Evolutionary conservation across 2,888 invertebrate genomes (phyloP).

Genomic region (Lithophane semibrunnea): DNA sequence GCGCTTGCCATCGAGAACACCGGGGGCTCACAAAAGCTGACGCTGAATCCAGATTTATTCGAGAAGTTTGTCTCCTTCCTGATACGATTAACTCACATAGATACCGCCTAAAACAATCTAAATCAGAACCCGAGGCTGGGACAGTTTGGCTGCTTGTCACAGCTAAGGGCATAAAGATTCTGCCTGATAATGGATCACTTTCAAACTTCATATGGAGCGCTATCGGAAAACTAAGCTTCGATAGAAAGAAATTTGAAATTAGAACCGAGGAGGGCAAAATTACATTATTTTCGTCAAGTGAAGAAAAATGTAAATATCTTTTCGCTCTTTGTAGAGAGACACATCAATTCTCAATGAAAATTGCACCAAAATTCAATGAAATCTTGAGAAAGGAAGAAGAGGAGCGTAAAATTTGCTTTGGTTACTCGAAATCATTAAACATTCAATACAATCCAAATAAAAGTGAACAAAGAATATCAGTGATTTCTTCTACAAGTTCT

Average conservation of each 20-base stretch:
- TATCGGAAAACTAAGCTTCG: conserved; percentile 98
- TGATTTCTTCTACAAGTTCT: conserved; percentile 98
- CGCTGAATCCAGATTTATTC: conserved; percentile 96
- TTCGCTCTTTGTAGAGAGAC: conserved; percentile 97
- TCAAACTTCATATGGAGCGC: conserved; percentile 98
- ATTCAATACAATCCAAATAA: conserved; percentile 92
- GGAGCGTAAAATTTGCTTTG: conserved; percentile 92
- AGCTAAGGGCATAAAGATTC: conserved; percentile 97
- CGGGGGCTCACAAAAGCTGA: conserved; percentile 94
- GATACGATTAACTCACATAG: conserved; percentile 97
- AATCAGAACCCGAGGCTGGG: conserved; percentile 94
- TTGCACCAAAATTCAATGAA: conserved; percentile 96
- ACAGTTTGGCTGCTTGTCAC: conserved; percentile 97
- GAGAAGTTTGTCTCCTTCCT: conserved; percentile 95
- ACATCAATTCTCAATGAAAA: conserved; percentile 98
- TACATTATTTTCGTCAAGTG: conserved; percentile 97
- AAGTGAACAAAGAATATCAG: conserved; percentile 95
- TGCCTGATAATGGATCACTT: conserved; percentile 92
- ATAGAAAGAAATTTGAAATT: conserved; percentile 99
- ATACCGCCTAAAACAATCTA: conserved; percentile 95
- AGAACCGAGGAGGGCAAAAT: conserved; percentile 96
- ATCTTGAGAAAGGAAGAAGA: conserved; percentile 96
- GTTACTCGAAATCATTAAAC: conserved; percentile 92
- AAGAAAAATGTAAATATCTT: conserved; percentile 98
- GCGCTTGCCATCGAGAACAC: conserved; percentile 95